Evolutionary conservation across 2,797 vertebrate genomes (phyloP).

Genomic region (Rhodeus uyekii): DNA sequence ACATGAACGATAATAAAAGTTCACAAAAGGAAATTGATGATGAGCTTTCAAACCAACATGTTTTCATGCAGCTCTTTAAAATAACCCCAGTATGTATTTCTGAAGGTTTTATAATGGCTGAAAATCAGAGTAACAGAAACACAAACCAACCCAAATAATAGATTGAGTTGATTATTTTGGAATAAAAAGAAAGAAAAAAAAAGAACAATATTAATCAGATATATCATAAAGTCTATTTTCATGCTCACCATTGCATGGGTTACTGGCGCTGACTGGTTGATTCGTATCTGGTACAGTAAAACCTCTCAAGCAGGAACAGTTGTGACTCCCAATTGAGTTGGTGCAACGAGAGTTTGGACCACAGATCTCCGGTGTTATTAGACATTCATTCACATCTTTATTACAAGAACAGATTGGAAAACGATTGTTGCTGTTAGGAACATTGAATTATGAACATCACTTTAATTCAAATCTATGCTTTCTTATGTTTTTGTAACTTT

Average conservation of each 20-base stretch:
- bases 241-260: constrained; percentile 22
- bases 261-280: background rate
- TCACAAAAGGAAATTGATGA: too few species aligned
- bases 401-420: background rate
- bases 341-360: constrained; percentile 16
- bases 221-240: background rate
- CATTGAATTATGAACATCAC: background rate
- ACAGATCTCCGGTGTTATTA: background rate
- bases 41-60: background rate
- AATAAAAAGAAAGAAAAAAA: too few species aligned
- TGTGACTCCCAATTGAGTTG: background rate
- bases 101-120: background rate
- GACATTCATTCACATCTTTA: constrained; percentile 24
- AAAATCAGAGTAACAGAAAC: background rate
- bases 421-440: background rate
- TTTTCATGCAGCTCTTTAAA: background rate
- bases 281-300: background rate
- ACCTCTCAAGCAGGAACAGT: constrained; percentile 6
- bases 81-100: too few species aligned
- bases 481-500: background rate
- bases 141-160: background rate
- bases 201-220: background rate
- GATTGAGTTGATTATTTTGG: background rate
- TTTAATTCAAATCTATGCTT: background rate
- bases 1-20: too few species aligned